Evolutionary conservation across 2,888 invertebrate genomes (phyloP).

Genomic region (Cryptocephalus moraei): DNA sequence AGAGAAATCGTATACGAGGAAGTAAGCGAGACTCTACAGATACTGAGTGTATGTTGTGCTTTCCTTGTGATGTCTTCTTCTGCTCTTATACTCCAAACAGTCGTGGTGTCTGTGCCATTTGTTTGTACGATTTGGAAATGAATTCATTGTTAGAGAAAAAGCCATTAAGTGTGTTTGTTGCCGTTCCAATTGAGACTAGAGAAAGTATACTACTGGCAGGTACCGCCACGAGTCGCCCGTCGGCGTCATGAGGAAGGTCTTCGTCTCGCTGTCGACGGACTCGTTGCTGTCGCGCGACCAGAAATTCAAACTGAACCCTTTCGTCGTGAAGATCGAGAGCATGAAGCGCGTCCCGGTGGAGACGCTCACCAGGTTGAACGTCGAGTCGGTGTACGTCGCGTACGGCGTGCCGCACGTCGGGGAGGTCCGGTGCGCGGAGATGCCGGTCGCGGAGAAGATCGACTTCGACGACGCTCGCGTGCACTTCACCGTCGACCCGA

Average conservation of each 20-base stretch:
- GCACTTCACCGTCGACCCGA: constrained; percentile 14
- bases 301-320: constrained; percentile 19
- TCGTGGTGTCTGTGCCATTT: too few species aligned
- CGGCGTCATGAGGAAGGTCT: constrained; percentile 8
- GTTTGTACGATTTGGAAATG: too few species aligned
- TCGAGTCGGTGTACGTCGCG: constrained; percentile 6
- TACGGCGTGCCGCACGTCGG: constrained; percentile 17
- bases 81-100: too few species aligned
- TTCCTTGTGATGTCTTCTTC: too few species aligned
- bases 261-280: constrained; percentile 11
- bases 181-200: too few species aligned
- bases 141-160: too few species aligned
- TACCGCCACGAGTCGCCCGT: background rate
- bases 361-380: constrained; percentile 10
- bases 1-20: too few species aligned
- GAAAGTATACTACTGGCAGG: too few species aligned
- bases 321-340: constrained; percentile 20
- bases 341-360: constrained; percentile 18
- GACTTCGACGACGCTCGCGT: constrained; percentile 19
- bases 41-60: too few species aligned
- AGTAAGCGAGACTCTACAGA: too few species aligned
- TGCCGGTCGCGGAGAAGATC: constrained; percentile 13
- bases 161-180: too few species aligned
- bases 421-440: constrained; percentile 11
- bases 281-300: constrained; percentile 17